A percentile compares a stretch with the other conserved stretches of the same genome.
phyloP scores from a whole-genome alignment of 1,140 invertebrate genomes.

The Drosophila nigromelanica region DNA sequence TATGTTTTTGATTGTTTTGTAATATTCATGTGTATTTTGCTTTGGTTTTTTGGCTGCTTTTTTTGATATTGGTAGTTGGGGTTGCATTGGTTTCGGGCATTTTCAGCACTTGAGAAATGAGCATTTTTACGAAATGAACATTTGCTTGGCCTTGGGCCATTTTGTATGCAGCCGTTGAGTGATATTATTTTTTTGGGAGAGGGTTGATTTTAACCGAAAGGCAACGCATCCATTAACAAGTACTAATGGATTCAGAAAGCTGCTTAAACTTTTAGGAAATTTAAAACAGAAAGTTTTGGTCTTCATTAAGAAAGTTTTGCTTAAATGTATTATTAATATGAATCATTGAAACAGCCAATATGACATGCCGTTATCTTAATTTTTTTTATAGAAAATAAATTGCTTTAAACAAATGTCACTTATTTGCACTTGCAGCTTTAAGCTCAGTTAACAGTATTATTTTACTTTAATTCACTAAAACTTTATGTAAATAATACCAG shows the following conservation, averaged over 20 bases:
- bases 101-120: conserved; percentile 77
- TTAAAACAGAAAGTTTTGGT: not conserved
- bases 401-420: no score
- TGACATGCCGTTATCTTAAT: no score
- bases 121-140: conserved; percentile 76
- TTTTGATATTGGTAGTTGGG: conserved; percentile 1
- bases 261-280: not conserved
- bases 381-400: no score
- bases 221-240: conserved; percentile 20
- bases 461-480: no score
- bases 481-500: not conserved
- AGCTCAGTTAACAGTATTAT: no score
- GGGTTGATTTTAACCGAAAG: conserved; percentile 25
- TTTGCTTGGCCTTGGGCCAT: conserved; percentile 66
- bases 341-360: no score
- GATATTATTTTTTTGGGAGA: not conserved
- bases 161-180: not conserved
- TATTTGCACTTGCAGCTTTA: no score
- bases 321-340: no score
- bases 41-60: not conserved
- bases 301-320: no score
- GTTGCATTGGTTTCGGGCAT: conserved; percentile 38
- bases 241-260: conserved; percentile 36
- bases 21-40: conserved; percentile 61
- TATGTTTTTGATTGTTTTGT: conserved; percentile 78